phyloP scores from a whole-genome alignment of 1,140 invertebrate species.

The Oryctes rhinoceros region DNA sequence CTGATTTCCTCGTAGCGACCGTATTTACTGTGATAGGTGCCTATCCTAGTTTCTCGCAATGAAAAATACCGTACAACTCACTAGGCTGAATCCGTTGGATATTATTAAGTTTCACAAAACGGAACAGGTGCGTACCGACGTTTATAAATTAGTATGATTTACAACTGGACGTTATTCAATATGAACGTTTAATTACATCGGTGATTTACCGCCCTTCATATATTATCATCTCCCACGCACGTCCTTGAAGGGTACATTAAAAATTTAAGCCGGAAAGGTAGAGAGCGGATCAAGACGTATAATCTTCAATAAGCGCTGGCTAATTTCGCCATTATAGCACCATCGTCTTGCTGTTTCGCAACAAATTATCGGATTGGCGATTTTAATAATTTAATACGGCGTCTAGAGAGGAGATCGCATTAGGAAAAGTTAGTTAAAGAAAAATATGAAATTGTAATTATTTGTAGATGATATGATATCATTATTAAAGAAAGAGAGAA shows the following conservation, averaged over 20 bases:
- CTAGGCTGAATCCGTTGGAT: neutral
- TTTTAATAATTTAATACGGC: no score
- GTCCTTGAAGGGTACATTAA: slow-evolving; percentile 28
- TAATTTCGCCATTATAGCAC: neutral
- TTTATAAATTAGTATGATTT: slow-evolving; percentile 38
- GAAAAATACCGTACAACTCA: neutral
- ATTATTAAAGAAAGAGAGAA: no score
- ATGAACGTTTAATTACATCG: slow-evolving; percentile 40
- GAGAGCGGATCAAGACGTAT: slow-evolving; percentile 7
- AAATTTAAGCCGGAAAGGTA: slow-evolving; percentile 6
- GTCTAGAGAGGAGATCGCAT: neutral
- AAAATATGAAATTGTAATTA: no score
- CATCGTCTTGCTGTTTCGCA: neutral
- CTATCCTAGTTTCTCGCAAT: no score
- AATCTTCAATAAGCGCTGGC: slow-evolving; percentile 1
- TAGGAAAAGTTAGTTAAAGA: no score
- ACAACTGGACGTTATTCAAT: slow-evolving; percentile 17
- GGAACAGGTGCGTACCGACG: neutral
- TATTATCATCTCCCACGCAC: neutral
- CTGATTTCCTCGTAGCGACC: no score
- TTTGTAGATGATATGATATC: no score
- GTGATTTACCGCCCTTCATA: slow-evolving; percentile 32
- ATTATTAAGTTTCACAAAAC: slow-evolving; percentile 35
- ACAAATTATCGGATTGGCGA: no score
- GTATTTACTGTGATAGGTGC: no score